Percentiles rank a stretch among this genome's conserved stretches.
These are phyloP conservation scores for Boulengeromyrus knoepffleri DNA, from an alignment of 2,113 vertebrate genomes.

Conservation along the genomic window DNA sequence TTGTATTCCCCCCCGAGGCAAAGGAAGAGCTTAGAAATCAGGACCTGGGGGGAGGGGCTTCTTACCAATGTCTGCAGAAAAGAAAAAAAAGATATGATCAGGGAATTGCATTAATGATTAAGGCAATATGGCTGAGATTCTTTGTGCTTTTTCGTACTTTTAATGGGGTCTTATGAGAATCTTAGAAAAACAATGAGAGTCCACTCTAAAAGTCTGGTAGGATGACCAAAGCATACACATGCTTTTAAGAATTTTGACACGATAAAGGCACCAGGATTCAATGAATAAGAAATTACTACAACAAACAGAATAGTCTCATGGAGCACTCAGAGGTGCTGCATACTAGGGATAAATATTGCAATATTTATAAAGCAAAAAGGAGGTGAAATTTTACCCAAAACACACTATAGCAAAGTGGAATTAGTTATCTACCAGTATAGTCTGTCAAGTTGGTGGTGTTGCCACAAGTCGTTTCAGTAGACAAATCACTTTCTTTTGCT, in stretches of 20 bases:
- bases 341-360: background rate
- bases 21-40: constrained; percentile 74
- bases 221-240: background rate
- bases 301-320: background rate
- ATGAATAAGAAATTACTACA: background rate
- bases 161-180: background rate
- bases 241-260: background rate
- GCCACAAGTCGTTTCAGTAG: too few relatives aligned
- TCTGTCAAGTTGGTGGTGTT: too few relatives aligned
- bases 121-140: background rate
- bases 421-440: too few relatives aligned
- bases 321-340: background rate
- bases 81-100: constrained; percentile 25
- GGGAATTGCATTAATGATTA: background rate
- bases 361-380: background rate
- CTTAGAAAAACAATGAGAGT: background rate
- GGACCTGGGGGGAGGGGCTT: constrained; percentile 65
- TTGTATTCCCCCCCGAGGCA: constrained; percentile 67
- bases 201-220: background rate
- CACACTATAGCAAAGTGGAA: too few relatives aligned
- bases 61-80: constrained; percentile 59
- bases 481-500: too few relatives aligned
- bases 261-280: background rate
- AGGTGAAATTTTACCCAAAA: background rate
- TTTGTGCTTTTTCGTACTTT: background rate